phyloP scores from a whole-genome alignment of 2,888 invertebrate genomes.

The Drosophila meridiana region DNA sequence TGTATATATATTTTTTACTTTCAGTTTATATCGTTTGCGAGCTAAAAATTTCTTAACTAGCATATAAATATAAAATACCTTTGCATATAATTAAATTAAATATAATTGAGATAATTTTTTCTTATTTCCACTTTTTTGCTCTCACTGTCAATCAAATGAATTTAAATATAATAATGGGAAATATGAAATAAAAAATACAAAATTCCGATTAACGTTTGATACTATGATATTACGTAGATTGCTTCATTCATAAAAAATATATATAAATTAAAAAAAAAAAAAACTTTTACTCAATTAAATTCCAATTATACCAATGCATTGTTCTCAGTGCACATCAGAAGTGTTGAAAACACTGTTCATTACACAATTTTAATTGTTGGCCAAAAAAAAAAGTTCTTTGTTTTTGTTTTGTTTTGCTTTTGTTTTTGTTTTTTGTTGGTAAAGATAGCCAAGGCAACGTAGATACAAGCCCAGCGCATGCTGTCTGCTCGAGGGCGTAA shows the following conservation, averaged over 20 bases:
- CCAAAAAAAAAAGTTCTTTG: slow-evolving; percentile 46
- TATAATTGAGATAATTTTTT: no score
- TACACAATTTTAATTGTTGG: slow-evolving; percentile 53
- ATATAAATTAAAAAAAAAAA: no score
- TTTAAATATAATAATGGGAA: background rate
- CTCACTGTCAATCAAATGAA: slow-evolving; percentile 23
- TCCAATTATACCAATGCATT: background rate
- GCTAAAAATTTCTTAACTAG: slow-evolving; percentile 13
- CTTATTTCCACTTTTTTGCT: background rate
- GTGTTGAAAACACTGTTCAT: slow-evolving; percentile 21
- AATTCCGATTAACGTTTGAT: background rate
- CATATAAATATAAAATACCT: background rate
- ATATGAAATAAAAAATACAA: background rate
- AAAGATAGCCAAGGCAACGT: slow-evolving; percentile 25
- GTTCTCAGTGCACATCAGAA: background rate
- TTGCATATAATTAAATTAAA: background rate
- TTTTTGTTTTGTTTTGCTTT: slow-evolving; percentile 22
- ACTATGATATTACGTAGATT: background rate
- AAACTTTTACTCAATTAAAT: background rate
- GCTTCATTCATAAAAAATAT: background rate
- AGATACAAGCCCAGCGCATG: slow-evolving; percentile 23
- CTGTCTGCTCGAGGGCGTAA: slow-evolving; percentile 14
- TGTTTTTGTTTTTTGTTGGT: background rate
- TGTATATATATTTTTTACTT: slow-evolving; percentile 20
- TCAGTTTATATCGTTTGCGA: slow-evolving; percentile 15